Percentiles rank a stretch among this genome's conserved stretches.
Evolutionary conservation across 1,140 invertebrate genomes (phyloP).

Genomic region (Prorops nasuta): DNA sequence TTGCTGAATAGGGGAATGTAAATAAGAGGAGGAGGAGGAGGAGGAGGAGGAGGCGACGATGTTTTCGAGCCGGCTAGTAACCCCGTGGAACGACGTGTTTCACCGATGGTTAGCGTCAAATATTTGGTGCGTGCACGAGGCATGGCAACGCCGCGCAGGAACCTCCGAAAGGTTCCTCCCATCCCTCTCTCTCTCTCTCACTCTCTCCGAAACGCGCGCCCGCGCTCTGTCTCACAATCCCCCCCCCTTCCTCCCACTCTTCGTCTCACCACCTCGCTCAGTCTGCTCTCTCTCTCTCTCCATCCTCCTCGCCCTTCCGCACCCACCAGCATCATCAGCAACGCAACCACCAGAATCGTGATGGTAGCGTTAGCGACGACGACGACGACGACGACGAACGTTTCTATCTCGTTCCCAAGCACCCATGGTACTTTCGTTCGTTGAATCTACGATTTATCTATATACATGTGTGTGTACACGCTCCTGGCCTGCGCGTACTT

Average conservation of each 20-base stretch:
- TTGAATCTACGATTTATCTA: background rate
- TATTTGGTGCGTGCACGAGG: constrained; percentile 54
- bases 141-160: constrained; percentile 50
- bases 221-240: constrained; percentile 1
- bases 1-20: constrained; percentile 48
- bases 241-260: background rate
- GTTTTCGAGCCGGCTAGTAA: constrained; percentile 56
- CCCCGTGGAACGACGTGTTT: constrained; percentile 43
- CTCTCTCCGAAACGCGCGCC: background rate
- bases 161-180: constrained; percentile 11
- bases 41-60: constrained; percentile 39
- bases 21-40: constrained; percentile 40
- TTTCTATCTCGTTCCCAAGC: too few relatives aligned
- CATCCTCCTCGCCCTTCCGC: background rate
- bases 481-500: too few relatives aligned
- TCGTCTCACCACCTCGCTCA: background rate
- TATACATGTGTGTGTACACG: background rate
- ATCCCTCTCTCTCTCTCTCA: constrained; percentile 2
- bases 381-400: too few relatives aligned
- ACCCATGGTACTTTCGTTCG: too few relatives aligned
- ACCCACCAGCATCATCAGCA: constrained; percentile 9
- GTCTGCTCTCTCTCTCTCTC: constrained; percentile 4
- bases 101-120: constrained; percentile 57
- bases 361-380: too few relatives aligned
- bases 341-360: background rate